Evolutionary conservation across 2,113 vertebrate genomes (phyloP), one percentile per base, ranked within the genome.

Genomic region (Lota lota): DNA sequence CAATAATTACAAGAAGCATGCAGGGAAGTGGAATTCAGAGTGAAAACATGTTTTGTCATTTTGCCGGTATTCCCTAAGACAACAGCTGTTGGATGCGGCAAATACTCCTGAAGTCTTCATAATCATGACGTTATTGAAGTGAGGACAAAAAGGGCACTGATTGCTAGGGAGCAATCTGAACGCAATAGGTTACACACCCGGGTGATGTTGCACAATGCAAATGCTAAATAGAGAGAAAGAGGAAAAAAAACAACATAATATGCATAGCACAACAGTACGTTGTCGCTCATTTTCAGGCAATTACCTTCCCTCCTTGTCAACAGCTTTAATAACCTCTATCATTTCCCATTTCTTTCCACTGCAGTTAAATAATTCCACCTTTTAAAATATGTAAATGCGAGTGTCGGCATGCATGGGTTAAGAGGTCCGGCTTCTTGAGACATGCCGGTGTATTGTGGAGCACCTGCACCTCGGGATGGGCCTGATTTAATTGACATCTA

Each of bases 171-270:
- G 97, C 97, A 96, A 97, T 98, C 93, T 95, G 93, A 95, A 96
- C 95, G 95, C 95, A 98, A 99, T 98, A 98, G 97, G 97, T 98
- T 98, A 99, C 94, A 99, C 95, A 98, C 95, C 95, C 96, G 95
- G 95, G 95, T 94, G 94, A 94, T 91, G 92, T 90, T 81, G 94
- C 95, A 99, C 97, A 98, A 98, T 98, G 95, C 93, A 93, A 86
- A 86, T 79, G 85, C 88, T 90, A 83, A 91, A 88, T 86, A 86
- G 87, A 79, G 83, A 85, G 81, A 77, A 58, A 67, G 66, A 73
- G 75, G 76, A 67, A 65, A 15, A 22, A 59, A 16, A 64, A 70
- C 73, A 76, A 76, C 67, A 94, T 92, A 94, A 93, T 93, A 93
- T 93, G 94, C 94, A 89, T 91, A 94, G 93, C 16, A 56, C 94